Conservation (phyloP, 2,797 vertebrate species). For the Crenuchus spilurus region DNA sequence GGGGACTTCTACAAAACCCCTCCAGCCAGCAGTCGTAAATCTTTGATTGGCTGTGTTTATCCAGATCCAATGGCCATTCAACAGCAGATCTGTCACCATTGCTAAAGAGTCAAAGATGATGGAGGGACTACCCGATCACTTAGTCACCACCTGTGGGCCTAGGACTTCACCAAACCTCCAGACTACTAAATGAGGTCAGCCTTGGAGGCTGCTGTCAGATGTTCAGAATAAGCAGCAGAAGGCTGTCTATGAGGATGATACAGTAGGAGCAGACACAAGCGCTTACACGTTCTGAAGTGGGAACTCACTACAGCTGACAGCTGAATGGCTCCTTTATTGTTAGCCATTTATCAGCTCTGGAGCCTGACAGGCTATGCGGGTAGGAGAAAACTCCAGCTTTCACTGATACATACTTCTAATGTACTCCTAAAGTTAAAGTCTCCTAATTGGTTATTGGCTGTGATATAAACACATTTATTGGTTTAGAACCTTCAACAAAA, state of each 20-base stretch:
- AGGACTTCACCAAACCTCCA: slow-evolving; percentile 32
- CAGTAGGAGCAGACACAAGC: slow-evolving; percentile 34
- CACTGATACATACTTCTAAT: no score
- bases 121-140: slow-evolving; percentile 73
- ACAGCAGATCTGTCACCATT: slow-evolving; percentile 73
- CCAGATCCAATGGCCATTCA: slow-evolving; percentile 77
- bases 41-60: slow-evolving; percentile 74
- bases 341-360: slow-evolving; percentile 26
- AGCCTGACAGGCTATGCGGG: slow-evolving; percentile 29
- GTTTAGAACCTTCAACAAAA: no score
- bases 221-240: slow-evolving; percentile 14
- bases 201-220: slow-evolving; percentile 42
- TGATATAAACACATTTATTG: no score
- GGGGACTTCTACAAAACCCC: slow-evolving; percentile 56
- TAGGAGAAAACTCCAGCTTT: slow-evolving; percentile 6
- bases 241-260: slow-evolving; percentile 24
- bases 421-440: background rate
- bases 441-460: background rate
- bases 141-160: slow-evolving; percentile 64
- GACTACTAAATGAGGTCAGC: slow-evolving; percentile 53
- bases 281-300: slow-evolving; percentile 26
- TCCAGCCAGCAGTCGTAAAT: slow-evolving; percentile 67
- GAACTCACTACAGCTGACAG: slow-evolving; percentile 19
- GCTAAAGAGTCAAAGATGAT: slow-evolving; percentile 63
- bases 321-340: slow-evolving; percentile 32